Evolutionary conservation across 2,888 invertebrate species (phyloP), one percentile per base, ranked within the genome.

Genomic region (Heliconius ismenius): DNA sequence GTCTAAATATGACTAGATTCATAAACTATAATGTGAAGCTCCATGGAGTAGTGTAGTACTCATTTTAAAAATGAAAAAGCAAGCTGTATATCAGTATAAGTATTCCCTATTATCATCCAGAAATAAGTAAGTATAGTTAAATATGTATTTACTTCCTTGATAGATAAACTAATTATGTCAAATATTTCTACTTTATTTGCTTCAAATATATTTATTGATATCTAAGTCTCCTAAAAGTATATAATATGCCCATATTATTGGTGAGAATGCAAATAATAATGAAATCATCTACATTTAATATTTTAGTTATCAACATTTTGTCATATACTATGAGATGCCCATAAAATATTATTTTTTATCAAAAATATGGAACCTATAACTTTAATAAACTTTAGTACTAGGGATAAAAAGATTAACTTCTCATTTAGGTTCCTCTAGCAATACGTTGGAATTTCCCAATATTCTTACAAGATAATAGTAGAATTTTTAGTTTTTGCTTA

Each of bases 61-160:
- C 4, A 13, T 32, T 58, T 62, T 58, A 58, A 79, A 64, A 73
- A 81, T 81, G 81, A 76, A 77, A 43, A 76, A 74, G 28, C 63
- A 54, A n/a, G 64, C 39, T 13, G 67, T 73, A 49, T 79, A 81
- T 60, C 73, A 65, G 1, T 81, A 79, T 72, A 79, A 63, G 58
- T 81, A 81, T 62, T 78, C 80, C 11, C 79, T 75, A 54, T 70
- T 81, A 54, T 58, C 74, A 26, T 73, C 79, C 13, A 78, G 79
- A 73, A 75, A 72, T 49, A 64, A 58, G 81, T 81, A 73, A 79
- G 81, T 79, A 63, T 67, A 24, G 15, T 24, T 26, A 62, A 24
- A 11, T 62, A 62, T 26, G 4, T 24, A 4, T 24, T 60, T 13
- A 60, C 11, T 24, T 24, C 11, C n/a, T 62, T 62, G 15, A 24